Base-by-base conservation (phyloP, 2,113 vertebrate species). In the Ondatra zibethicus region DNA sequence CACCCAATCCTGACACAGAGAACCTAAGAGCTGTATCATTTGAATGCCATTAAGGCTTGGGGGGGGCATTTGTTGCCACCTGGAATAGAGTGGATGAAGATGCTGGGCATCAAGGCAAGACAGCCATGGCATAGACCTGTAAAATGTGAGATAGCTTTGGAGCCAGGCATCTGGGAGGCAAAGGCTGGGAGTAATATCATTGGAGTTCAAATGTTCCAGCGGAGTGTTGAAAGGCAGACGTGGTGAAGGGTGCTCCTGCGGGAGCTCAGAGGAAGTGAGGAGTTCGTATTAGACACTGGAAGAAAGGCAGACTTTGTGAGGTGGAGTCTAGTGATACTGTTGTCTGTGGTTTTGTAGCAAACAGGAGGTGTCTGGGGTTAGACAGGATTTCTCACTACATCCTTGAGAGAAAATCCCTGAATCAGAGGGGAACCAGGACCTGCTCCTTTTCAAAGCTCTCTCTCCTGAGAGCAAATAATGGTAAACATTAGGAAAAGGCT, bases 401-500 rank as follows among this genome's bases (percentile, higher is more conserved):
- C 16, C 9, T 63, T 52, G 66, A 89, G 72, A 88, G 85, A 27
- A 85, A 85, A 85, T 65, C 81, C n/a, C n/a, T 31, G 25, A 42
- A 16, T 31, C 4, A 42, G 14, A 63, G 81, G 31, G 14, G 47
- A 65, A 27, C 11, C 19, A 72, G 52, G 70, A 50, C 16, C 36
- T 82, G 72, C 29, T 68, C 31, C 63, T 85, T 78, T 86, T 58
- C 50, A 94, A 95, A 85, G 52, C 25, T 84, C 33, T 58, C 58
- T 17, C 8, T 92, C 33, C 76, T 42, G 82, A 47, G 77, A 72
- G 39, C 17, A 94, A 84, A 93, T 65, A 70, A 80, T 23, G 16
- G 36, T 94, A 86, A 89, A 76, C 31, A 65, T 75, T 39, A 81
- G 55, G 94, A 94, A 68, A 16, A 14, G 39, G 45, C 33, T 93